A percentile compares a stretch with the other conserved stretches of the same genome.
Conservation (phyloP, 2,888 invertebrate genomes). For the Tetramorium bicarinatum region DNA sequence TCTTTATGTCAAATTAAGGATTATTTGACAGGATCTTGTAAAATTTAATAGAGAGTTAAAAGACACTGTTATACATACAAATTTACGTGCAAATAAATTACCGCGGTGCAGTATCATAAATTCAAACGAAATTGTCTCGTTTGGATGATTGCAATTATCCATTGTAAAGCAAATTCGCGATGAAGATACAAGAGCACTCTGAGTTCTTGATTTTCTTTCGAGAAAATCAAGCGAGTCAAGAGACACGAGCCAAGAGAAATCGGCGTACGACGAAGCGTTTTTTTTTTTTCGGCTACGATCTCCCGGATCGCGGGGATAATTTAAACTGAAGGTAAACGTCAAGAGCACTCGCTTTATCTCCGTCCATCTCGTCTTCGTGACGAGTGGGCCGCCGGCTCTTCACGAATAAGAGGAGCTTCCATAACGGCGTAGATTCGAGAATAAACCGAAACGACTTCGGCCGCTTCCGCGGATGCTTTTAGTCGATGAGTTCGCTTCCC, state of each 20-base stretch:
- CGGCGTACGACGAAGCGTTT: conserved; percentile 31
- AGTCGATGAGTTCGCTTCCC: conserved; percentile 86
- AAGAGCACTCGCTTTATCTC: conserved; percentile 69
- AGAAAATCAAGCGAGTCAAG: conserved; percentile 40
- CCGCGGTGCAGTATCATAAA: background rate
- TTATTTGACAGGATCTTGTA: no score
- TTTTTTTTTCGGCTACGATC: conserved; percentile 17
- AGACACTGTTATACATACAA: background rate
- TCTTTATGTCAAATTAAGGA: background rate
- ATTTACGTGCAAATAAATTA: background rate
- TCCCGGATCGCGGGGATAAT: conserved; percentile 59
- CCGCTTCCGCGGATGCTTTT: conserved; percentile 84
- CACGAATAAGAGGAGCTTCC: conserved; percentile 48
- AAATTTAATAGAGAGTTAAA: background rate
- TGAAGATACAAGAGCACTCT: conserved; percentile 13
- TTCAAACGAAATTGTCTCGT: conserved; percentile 26
- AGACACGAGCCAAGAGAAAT: conserved; percentile 41
- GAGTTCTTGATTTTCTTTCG: conserved; percentile 25
- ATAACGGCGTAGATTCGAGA: conserved; percentile 73
- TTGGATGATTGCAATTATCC: conserved; percentile 13
- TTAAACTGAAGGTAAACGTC: conserved; percentile 72
- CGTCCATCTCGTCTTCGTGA: conserved; percentile 61
- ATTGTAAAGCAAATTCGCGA: conserved; percentile 8
- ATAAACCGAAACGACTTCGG: conserved; percentile 82
- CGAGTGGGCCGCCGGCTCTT: conserved; percentile 53